These are phyloP conservation scores for Druon quercuslanigerum DNA, from an alignment of 1,140 invertebrate species.

Conservation along the genomic window DNA sequence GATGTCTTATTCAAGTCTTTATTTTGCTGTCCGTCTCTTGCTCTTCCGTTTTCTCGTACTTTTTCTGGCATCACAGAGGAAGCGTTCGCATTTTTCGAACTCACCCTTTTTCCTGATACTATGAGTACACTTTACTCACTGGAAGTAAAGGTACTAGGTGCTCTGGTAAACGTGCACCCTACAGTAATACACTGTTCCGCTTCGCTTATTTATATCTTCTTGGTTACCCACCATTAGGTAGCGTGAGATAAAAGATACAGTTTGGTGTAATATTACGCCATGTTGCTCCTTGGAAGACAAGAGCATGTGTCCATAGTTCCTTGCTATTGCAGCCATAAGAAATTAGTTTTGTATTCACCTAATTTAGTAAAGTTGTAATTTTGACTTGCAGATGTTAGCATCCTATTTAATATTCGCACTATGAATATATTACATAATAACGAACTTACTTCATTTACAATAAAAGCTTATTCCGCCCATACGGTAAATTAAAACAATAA, in stretches of 20 bases:
- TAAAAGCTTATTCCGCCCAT: too few species aligned
- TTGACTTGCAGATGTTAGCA: neutral
- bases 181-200: slow-evolving; percentile 10
- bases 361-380: neutral
- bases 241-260: slow-evolving; percentile 1
- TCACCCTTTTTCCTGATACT: neutral
- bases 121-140: neutral
- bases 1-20: neutral
- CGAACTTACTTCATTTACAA: too few species aligned
- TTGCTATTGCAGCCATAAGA: slow-evolving; percentile 6
- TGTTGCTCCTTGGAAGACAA: slow-evolving; percentile 5
- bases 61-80: neutral
- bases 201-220: slow-evolving; percentile 17
- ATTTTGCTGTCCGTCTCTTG: neutral
- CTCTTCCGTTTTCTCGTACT: neutral
- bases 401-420: too few species aligned
- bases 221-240: slow-evolving; percentile 18
- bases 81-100: slow-evolving; percentile 1
- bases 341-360: slow-evolving; percentile 9
- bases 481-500: too few species aligned
- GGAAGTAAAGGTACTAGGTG: neutral
- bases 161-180: slow-evolving; percentile 10
- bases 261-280: slow-evolving; percentile 27
- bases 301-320: slow-evolving; percentile 2
- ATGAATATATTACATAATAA: too few species aligned